Evolutionary conservation across 2,888 invertebrate species (phyloP), one percentile per base, ranked within the genome.

Genomic region (Dendrolimus pini): DNA sequence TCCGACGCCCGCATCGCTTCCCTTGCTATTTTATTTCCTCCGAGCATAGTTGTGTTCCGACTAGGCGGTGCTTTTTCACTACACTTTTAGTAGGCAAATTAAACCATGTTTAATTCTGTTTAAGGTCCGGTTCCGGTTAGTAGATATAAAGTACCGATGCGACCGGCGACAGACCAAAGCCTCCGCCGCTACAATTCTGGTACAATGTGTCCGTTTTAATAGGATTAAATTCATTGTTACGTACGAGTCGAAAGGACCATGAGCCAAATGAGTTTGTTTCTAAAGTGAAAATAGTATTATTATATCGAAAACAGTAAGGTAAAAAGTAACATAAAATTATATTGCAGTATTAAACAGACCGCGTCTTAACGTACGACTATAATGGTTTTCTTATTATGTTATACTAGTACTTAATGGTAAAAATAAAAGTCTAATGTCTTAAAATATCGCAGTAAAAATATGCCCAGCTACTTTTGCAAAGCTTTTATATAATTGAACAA

Each of bases 1-100:
- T 89, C 89, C 89, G 83, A 87, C 88, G 85, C 87, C 88, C 89
- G 89, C 89, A 88, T 86, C 88, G 89, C 82, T 89, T 87, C 87
- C 87, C 86, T 81, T 77, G 82, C 89, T 87, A 89, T 88, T 90
- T 90, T 89, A 89, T 89, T 87, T 87, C 89, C 89, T 85, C 85
- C 80, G 83, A 72, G 81, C 81, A 85, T 84, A 85, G 85, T 88
- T 85, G 81, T 85, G 82, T 87, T 87, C 84, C 82, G 83, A 84
- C 83, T 85, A 87, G 81, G 83, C 77, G 78, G 78, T 81, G 85
- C 84, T 83, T 85, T 89, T 87, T 84, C 79, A 77, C 68, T 65
- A 65, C 65, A 65, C 68, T 75, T 78, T 74, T 75, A 77, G 77
- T 70, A 81, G 81, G 83, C 82, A 89, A 89, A 88, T 88, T 87